Conservation (phyloP, 2,113 vertebrate genomes). For the Nothoprocta pentlandii region DNA sequence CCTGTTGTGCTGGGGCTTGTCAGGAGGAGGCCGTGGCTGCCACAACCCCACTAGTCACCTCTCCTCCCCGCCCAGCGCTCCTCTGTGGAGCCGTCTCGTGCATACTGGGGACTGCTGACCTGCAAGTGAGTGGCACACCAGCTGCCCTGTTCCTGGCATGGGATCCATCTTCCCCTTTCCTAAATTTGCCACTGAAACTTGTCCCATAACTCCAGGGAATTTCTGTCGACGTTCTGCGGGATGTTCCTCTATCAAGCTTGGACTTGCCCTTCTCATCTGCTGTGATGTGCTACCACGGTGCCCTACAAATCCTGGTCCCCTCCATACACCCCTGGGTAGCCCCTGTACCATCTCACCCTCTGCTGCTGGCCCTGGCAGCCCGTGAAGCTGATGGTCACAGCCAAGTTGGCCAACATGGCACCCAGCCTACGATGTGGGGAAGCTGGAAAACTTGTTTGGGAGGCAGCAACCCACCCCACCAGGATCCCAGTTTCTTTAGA, state of each 20-base stretch:
- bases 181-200: neutral
- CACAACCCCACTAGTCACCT: neutral
- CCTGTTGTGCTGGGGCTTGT: neutral
- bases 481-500: neutral
- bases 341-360: neutral
- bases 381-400: neutral
- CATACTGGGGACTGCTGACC: neutral
- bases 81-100: neutral
- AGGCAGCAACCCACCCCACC: neutral
- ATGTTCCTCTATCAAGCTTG: fast-evolving
- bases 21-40: neutral
- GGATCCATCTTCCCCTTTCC: neutral
- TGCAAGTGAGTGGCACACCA: fast-evolving
- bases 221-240: fast-evolving
- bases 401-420: fast-evolving
- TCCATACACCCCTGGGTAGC: neutral
- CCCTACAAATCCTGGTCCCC: neutral
- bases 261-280: neutral
- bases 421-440: neutral
- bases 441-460: neutral
- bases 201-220: fast-evolving
- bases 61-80: neutral
- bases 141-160: too few relatives aligned
- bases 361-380: neutral
- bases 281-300: fast-evolving